Evolutionary conservation across 2,113 vertebrate species (phyloP).

Genomic region (Gobio gobio): DNA sequence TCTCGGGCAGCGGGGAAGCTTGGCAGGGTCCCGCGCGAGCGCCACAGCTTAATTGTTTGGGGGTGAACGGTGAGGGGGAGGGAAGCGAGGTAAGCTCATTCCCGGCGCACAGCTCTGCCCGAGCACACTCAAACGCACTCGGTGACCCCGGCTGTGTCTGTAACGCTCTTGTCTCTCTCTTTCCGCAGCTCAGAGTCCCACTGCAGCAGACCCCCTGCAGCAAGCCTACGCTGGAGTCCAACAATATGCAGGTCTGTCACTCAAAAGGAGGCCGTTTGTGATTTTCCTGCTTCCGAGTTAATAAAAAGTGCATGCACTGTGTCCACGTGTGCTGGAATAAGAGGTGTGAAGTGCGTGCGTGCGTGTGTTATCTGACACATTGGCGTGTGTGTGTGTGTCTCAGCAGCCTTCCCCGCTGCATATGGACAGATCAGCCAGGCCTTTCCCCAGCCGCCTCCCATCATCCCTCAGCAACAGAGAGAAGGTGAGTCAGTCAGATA

Average conservation of each 20-base stretch:
- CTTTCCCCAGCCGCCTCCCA: constrained; percentile 97
- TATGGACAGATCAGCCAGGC: constrained; percentile 99
- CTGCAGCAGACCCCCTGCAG: constrained; percentile 95
- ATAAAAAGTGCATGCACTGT: constrained; percentile 12
- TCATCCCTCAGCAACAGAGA: constrained; percentile 99
- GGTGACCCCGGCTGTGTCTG: constrained; percentile 51
- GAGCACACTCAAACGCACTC: constrained; percentile 26
- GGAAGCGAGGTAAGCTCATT: constrained; percentile 44
- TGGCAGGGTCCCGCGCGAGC: constrained; percentile 36
- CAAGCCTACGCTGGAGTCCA: constrained; percentile 99
- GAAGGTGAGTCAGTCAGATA: constrained; percentile 84
- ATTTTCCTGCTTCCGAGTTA: constrained; percentile 9
- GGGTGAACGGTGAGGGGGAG: constrained; percentile 33
- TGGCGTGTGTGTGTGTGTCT: constrained; percentile 73
- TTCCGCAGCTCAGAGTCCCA: constrained; percentile 95
- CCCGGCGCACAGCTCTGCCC: constrained; percentile 35
- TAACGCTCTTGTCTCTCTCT: constrained; percentile 46
- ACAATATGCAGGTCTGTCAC: constrained; percentile 99
- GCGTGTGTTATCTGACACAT: constrained; percentile 69
- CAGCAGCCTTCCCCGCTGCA: constrained; percentile 98
- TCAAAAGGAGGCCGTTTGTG: constrained; percentile 64
- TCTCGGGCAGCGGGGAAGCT: constrained; percentile 38
- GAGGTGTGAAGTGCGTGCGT: constrained; percentile 77
- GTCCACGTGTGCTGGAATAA: constrained; percentile 62
- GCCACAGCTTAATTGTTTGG: constrained; percentile 53